Evolutionary conservation across 1,140 invertebrate genomes (phyloP).

Genomic region (Venustaconcha ellipsiformis): DNA sequence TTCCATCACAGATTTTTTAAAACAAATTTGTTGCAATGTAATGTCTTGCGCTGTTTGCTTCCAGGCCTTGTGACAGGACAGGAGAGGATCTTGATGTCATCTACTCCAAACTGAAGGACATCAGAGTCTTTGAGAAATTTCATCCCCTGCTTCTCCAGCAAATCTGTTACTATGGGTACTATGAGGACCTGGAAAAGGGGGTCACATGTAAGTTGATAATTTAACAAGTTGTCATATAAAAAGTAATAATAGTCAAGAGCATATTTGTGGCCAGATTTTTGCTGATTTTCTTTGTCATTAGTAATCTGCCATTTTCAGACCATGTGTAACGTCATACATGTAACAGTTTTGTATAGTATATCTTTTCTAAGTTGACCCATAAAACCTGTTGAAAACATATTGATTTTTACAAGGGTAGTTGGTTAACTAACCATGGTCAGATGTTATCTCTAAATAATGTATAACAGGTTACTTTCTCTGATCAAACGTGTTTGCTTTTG

Average conservation of each 20-base stretch:
- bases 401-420: no score
- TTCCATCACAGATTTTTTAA: no score
- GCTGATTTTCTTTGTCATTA: not conserved
- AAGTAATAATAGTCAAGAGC: not conserved
- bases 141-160: conserved; percentile 81
- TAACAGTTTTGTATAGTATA: no score
- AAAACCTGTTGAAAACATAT: no score
- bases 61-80: conserved; percentile 79
- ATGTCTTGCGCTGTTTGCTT: conserved; percentile 7
- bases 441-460: no score
- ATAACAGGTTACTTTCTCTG: no score
- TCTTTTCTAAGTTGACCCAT: no score
- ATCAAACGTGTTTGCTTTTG: no score
- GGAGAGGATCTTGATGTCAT: conserved; percentile 76
- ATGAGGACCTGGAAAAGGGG: conserved; percentile 83
- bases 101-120: conserved; percentile 66
- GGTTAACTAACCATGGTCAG: no score
- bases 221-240: not conserved
- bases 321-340: no score
- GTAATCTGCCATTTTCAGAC: no score
- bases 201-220: conserved; percentile 79
- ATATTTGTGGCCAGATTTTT: not conserved
- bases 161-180: conserved; percentile 75
- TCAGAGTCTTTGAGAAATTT: conserved; percentile 77
- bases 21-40: no score